phyloP scores from a whole-genome alignment of 2,797 vertebrate genomes.

The Acanthurus leucopareius region DNA sequence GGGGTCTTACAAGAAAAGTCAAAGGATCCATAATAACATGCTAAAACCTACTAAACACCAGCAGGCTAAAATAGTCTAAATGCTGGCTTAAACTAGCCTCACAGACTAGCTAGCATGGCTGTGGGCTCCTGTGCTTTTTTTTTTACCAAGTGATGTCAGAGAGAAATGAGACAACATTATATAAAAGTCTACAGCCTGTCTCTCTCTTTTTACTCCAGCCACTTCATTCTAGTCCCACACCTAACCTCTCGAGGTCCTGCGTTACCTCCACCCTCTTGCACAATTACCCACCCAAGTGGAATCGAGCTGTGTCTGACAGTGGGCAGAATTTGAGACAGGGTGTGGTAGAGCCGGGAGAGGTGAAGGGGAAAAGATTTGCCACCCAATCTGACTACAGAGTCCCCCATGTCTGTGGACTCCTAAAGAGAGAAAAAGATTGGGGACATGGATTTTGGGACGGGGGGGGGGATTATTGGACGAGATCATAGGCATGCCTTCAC shows the following conservation, averaged over 20 bases:
- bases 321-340: slow-evolving; percentile 39
- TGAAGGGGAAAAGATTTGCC: slow-evolving; percentile 18
- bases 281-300: slow-evolving; percentile 75
- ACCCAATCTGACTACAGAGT: slow-evolving; percentile 21
- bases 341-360: not conserved
- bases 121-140: not conserved
- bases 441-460: slow-evolving; percentile 43
- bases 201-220: slow-evolving; percentile 49
- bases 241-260: slow-evolving; percentile 58
- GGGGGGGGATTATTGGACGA: slow-evolving; percentile 46
- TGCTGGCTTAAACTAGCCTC: not conserved
- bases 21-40: no score
- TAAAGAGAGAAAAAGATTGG: slow-evolving; percentile 44
- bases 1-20: no score
- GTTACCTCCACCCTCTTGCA: slow-evolving; percentile 68
- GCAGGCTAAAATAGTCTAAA: not conserved
- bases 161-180: slow-evolving; percentile 41
- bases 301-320: slow-evolving; percentile 64
- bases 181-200: slow-evolving; percentile 60
- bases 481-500: slow-evolving; percentile 53
- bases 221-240: slow-evolving; percentile 48
- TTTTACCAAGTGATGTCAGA: slow-evolving; percentile 4
- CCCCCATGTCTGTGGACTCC: not conserved
- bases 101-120: not conserved
- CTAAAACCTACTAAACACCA: not conserved